These are phyloP conservation scores for Phoxinus dragarum DNA, from an alignment of 2,797 vertebrate genomes.

Conservation along the genomic window DNA sequence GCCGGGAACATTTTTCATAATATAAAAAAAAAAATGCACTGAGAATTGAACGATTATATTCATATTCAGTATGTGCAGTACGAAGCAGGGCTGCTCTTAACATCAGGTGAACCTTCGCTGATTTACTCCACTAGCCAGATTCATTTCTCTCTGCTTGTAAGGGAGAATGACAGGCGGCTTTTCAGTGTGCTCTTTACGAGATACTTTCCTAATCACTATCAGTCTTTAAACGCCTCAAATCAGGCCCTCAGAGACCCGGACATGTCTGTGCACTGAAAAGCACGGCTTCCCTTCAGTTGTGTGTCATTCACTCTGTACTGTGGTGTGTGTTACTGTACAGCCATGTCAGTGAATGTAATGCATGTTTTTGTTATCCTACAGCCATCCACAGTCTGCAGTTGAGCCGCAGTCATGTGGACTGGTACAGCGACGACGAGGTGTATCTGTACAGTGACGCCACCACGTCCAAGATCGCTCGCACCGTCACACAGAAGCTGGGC, in stretches of 20 bases:
- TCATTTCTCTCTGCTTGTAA: slow-evolving; percentile 57
- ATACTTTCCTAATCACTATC: background rate
- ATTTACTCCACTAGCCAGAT: slow-evolving; percentile 62
- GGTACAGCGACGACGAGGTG: slow-evolving; percentile 96
- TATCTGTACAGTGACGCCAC: slow-evolving; percentile 98
- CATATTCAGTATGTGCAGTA: slow-evolving; percentile 38
- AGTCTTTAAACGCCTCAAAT: background rate
- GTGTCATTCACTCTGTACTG: slow-evolving; percentile 63
- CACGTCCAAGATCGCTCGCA: slow-evolving; percentile 97
- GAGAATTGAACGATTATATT: too few relatives aligned
- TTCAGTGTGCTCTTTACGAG: slow-evolving; percentile 3
- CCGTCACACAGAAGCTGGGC: slow-evolving; percentile 95
- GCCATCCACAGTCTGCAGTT: slow-evolving; percentile 93
- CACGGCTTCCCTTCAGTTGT: slow-evolving; percentile 51
- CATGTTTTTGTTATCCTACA: slow-evolving; percentile 61
- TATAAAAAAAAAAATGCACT: background rate
- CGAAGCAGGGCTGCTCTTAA: slow-evolving; percentile 58
- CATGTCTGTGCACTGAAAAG: slow-evolving; percentile 47
- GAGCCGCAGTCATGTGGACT: slow-evolving; percentile 95
- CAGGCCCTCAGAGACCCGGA: background rate
- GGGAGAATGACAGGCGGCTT: slow-evolving; percentile 29
- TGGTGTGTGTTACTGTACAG: slow-evolving; percentile 31
- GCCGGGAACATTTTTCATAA: background rate
- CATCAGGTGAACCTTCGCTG: slow-evolving; percentile 56
- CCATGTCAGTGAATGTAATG: background rate